Conservation (phyloP, 2,113 vertebrate species). For the Apeltes quadracus region DNA sequence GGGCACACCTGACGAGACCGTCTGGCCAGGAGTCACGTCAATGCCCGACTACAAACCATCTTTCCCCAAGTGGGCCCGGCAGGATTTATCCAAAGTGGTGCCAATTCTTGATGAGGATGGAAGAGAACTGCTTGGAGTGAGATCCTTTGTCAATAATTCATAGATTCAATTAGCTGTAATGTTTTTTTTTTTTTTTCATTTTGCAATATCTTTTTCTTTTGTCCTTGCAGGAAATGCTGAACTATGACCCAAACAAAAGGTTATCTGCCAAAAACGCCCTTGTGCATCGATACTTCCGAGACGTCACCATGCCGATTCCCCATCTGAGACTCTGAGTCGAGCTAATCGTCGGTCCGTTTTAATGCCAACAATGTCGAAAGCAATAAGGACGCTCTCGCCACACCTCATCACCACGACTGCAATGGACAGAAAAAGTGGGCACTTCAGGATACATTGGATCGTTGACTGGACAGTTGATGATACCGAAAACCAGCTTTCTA, state of each 20-base stretch:
- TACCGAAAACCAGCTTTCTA: slow-evolving; percentile 36
- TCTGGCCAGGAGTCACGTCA: slow-evolving; percentile 92
- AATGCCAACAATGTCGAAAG: slow-evolving; percentile 28
- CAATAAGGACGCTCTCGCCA: slow-evolving; percentile 33
- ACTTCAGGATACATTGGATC: slow-evolving; percentile 35
- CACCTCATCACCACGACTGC: background rate
- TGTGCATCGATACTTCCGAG: slow-evolving; percentile 90
- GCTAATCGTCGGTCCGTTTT: slow-evolving; percentile 6
- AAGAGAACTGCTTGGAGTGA: slow-evolving; percentile 89
- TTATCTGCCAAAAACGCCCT: slow-evolving; percentile 94
- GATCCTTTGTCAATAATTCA: slow-evolving; percentile 39
- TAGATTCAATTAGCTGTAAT: background rate
- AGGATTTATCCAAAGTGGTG: slow-evolving; percentile 92
- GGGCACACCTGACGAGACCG: slow-evolving; percentile 90
- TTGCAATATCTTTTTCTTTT: background rate
- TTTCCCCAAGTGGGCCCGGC: slow-evolving; percentile 93
- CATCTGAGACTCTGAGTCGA: slow-evolving; percentile 85
- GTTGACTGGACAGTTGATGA: slow-evolving; percentile 15
- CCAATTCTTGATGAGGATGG: slow-evolving; percentile 91
- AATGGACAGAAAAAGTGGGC: slow-evolving; percentile 39
- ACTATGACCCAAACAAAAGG: slow-evolving; percentile 93
- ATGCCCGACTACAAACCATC: slow-evolving; percentile 97
- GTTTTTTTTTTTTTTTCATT: background rate
- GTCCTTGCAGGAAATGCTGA: slow-evolving; percentile 89
- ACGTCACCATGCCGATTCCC: slow-evolving; percentile 89